phyloP scores from a whole-genome alignment of 2,113 vertebrate genomes.

The Romanogobio albipinnatus region DNA sequence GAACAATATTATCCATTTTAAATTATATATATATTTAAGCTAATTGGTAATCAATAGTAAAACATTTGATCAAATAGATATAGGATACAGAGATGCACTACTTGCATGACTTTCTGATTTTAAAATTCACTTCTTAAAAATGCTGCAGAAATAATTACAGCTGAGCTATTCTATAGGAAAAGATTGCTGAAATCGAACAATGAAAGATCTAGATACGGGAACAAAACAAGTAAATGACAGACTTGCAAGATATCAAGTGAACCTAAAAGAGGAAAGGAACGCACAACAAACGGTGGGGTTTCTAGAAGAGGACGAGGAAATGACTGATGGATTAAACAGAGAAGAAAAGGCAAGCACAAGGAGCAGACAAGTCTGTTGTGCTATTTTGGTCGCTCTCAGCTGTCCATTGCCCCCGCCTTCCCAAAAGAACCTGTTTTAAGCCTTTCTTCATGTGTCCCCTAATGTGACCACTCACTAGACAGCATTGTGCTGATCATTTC shows the following conservation, averaged over 20 bases:
- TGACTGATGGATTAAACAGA: slow-evolving; percentile 16
- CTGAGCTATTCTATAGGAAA: not conserved
- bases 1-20: no score
- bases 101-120: not conserved
- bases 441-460: not conserved
- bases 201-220: not conserved
- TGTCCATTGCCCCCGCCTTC: slow-evolving; percentile 63
- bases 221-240: not conserved
- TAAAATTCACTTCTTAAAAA: not conserved
- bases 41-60: no score
- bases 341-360: slow-evolving; percentile 25
- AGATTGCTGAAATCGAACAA: not conserved
- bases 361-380: slow-evolving; percentile 65
- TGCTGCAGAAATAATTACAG: not conserved
- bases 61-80: no score
- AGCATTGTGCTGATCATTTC: not conserved
- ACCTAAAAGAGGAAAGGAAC: not conserved
- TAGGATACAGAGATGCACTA: not conserved
- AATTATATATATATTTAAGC: not conserved
- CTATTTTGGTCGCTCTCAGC: slow-evolving; percentile 72
- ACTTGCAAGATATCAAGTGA: slow-evolving; percentile 4
- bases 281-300: slow-evolving; percentile 2
- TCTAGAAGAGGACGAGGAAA: slow-evolving; percentile 21
- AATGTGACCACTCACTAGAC: not conserved
- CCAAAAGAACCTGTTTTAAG: slow-evolving; percentile 7